phyloP scores from a whole-genome alignment of 2,797 vertebrate genomes.

The Acipenser ruthenus region DNA sequence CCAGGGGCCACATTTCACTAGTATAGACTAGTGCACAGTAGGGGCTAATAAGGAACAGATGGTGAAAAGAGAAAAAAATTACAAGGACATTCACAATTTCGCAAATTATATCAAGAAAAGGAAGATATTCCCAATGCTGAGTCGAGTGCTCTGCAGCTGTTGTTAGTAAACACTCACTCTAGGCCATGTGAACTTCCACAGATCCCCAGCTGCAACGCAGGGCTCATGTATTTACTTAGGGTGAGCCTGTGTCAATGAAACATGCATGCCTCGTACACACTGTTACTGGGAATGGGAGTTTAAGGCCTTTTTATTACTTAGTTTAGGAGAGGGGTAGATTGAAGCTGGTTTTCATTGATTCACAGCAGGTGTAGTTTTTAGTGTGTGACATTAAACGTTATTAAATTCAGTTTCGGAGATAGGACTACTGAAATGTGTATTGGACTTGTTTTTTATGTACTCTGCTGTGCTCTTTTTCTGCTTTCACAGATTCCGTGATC shows the following conservation, averaged over 20 bases:
- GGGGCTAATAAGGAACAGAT: slow-evolving; percentile 46
- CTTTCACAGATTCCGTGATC: slow-evolving; percentile 1
- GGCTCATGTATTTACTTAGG: too few species aligned
- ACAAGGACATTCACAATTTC: slow-evolving; percentile 36
- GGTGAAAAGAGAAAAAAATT: slow-evolving; percentile 42
- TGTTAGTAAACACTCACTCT: not conserved
- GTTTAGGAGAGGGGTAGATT: too few species aligned
- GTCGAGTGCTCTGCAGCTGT: not conserved
- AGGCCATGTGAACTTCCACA: too few species aligned
- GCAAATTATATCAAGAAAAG: not conserved
- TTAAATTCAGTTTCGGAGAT: too few species aligned
- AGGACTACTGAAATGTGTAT: not conserved
- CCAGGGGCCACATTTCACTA: slow-evolving; percentile 32
- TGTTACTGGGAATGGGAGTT: too few species aligned
- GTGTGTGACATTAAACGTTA: too few species aligned
- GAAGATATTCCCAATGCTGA: not conserved
- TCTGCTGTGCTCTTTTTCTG: not conserved
- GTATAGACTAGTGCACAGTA: slow-evolving; percentile 32
- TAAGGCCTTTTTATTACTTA: too few species aligned
- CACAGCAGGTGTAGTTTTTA: too few species aligned
- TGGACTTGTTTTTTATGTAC: not conserved
- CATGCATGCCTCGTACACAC: too few species aligned
- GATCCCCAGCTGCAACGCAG: too few species aligned
- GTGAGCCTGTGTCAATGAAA: too few species aligned
- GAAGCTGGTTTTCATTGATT: too few species aligned